Base-by-base conservation (phyloP, 1,140 invertebrate species). In the Drosophila novamexicana region DNA sequence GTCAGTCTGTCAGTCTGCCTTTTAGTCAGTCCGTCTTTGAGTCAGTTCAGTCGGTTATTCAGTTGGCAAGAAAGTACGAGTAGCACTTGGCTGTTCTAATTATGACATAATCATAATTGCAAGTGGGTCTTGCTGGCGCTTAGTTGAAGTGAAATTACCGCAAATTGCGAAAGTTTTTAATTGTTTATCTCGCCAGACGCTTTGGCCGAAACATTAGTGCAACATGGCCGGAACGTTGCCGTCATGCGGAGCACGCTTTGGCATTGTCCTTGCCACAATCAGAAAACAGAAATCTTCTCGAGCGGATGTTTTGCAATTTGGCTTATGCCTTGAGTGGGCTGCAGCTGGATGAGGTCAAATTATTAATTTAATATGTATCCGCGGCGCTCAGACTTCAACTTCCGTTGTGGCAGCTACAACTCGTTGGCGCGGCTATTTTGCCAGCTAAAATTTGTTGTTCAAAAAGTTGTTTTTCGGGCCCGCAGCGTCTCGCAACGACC, bases 321-420 rank as follows among this genome's bases (percentile, higher is more conserved):
- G 64, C 64, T 62, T 68, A 40, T 74, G 57, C 56, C 64, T 61
- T 73, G 64, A 45, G 64, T 49, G 70, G 39, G 45, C 45, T 47
- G 66, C 53, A 52, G 50, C 32, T 77, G 83, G 80, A 80, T 72
- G 74, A 77, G 84, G 84, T 89, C 84, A 89, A 89, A 89, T 89
- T 89, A 89, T 89, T 89, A 89, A 89, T 89, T 89, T 89, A 89
- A 89, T 89, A 89, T 88, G 84, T 86, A 88, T 89, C 84, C 84
- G 84, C 72, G 52, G 69, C 42, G 69, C 80, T 84, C 50, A 69
- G 80, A 82, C 79, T 79, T 68, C 53, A 49, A 71, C 74, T 89
- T 89, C 83, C 83, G 83, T 63, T 82, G 53, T 59, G 57, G 53
- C 66, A 59, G 59, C 47, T 12, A 36, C 63, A 75, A 76, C 67